Percentiles rank a stretch among this genome's conserved stretches.
phyloP scores from a whole-genome alignment of 1,140 invertebrate genomes.

The Drosophila guanche region DNA sequence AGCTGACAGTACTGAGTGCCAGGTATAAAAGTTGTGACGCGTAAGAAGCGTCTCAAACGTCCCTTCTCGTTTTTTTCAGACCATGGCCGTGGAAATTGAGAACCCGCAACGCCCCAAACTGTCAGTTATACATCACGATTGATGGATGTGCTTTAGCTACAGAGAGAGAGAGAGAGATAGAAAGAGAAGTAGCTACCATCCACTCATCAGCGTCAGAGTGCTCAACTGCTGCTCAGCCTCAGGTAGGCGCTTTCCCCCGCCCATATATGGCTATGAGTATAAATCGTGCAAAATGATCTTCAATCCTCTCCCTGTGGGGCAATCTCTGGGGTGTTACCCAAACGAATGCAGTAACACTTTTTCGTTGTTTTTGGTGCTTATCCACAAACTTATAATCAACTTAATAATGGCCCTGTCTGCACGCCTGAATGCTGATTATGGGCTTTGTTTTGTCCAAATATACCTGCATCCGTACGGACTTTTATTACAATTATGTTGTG shows the following conservation, averaged over 20 bases:
- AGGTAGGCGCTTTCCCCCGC: slow-evolving; percentile 4
- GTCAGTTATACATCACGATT: slow-evolving; percentile 74
- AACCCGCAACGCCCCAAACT: slow-evolving; percentile 61
- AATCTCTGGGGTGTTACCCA: slow-evolving; percentile 59
- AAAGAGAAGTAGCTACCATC: slow-evolving; percentile 55
- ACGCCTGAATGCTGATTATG: slow-evolving; percentile 65
- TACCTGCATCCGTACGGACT: slow-evolving; percentile 55
- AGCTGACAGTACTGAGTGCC: too few species aligned
- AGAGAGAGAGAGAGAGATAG: background rate
- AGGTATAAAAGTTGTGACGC: too few species aligned
- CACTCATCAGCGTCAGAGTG: slow-evolving; percentile 58
- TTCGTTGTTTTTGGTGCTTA: slow-evolving; percentile 50
- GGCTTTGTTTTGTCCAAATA: slow-evolving; percentile 51
- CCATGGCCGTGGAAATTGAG: slow-evolving; percentile 52
- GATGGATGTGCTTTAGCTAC: slow-evolving; percentile 30
- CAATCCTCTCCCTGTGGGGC: slow-evolving; percentile 11
- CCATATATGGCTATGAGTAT: background rate
- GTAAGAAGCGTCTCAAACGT: too few species aligned
- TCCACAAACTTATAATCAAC: slow-evolving; percentile 70
- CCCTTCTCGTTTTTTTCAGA: too few species aligned
- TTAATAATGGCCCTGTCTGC: slow-evolving; percentile 63
- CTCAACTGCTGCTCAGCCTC: too few species aligned
- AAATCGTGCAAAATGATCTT: slow-evolving; percentile 58
- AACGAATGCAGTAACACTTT: slow-evolving; percentile 33
- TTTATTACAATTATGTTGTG: slow-evolving; percentile 52